Evolutionary conservation across 2,113 vertebrate genomes (phyloP).

Genomic region (Haemorhous mexicanus): DNA sequence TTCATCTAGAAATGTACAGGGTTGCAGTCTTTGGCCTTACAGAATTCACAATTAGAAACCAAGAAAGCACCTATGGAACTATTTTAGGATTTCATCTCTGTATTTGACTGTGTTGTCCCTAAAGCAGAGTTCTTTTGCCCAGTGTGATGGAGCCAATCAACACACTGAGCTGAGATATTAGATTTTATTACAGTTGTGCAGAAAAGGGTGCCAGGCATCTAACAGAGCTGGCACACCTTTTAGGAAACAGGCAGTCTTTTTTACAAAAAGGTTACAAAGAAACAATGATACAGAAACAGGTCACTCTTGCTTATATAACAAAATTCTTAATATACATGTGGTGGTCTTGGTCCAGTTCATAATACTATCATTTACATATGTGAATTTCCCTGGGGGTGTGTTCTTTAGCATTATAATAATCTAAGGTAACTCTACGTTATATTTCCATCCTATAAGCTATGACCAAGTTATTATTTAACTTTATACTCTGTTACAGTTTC

Average conservation of each 20-base stretch:
- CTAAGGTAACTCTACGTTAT: neutral
- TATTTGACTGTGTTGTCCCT: neutral
- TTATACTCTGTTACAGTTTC: neutral
- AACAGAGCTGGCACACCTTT: neutral
- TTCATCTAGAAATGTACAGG: neutral
- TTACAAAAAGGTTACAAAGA: neutral
- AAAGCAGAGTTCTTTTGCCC: neutral
- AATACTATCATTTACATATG: neutral
- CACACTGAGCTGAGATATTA: neutral
- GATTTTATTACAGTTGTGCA: neutral
- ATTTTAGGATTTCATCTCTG: neutral
- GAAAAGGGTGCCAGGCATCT: neutral
- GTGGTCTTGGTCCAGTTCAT: neutral
- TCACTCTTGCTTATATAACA: neutral
- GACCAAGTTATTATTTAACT: neutral
- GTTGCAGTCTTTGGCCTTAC: neutral
- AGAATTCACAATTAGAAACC: neutral
- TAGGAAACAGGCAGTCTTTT: neutral
- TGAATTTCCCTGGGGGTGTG: neutral
- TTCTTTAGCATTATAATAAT: neutral
- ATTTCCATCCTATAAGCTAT: neutral
- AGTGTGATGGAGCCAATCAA: neutral
- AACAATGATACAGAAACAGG: neutral
- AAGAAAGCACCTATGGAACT: neutral
- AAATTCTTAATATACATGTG: neutral